Conservation (phyloP, 1,140 invertebrate species). For the Drosophila bifasciata region DNA sequence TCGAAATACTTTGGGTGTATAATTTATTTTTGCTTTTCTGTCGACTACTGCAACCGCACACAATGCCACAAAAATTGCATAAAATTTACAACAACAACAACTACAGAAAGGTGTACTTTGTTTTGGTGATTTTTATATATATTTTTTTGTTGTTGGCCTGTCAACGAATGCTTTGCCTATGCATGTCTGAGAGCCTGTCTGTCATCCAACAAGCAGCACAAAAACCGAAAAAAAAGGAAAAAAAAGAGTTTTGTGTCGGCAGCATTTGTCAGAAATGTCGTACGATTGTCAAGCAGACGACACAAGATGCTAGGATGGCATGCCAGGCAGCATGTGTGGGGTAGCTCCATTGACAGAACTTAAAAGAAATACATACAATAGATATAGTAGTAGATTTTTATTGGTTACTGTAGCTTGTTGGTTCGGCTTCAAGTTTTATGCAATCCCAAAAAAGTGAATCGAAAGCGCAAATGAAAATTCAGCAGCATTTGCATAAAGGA, state of each 20-base stretch:
- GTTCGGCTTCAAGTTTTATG: constrained; percentile 33
- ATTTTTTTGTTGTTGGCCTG: constrained; percentile 34
- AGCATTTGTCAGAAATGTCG: constrained; percentile 78
- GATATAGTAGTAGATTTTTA: constrained; percentile 18
- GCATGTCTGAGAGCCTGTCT: constrained; percentile 51
- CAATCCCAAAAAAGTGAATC: constrained; percentile 10
- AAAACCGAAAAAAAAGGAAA: constrained; percentile 1
- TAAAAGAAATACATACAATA: constrained; percentile 23
- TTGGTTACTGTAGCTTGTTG: neutral
- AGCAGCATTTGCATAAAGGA: constrained; percentile 73
- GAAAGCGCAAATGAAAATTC: constrained; percentile 24
- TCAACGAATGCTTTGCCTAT: constrained; percentile 70
- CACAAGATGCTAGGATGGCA: constrained; percentile 30
- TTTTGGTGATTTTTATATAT: constrained; percentile 11
- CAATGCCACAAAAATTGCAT: constrained; percentile 67
- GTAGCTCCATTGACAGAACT: constrained; percentile 47
- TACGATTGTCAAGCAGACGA: constrained; percentile 69
- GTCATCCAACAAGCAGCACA: constrained; percentile 28
- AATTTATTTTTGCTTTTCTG: constrained; percentile 62
- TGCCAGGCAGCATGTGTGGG: constrained; percentile 47
- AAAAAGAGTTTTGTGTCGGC: constrained; percentile 66
- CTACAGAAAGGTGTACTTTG: constrained; percentile 25
- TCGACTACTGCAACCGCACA: constrained; percentile 28
- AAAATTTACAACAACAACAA: constrained; percentile 63
- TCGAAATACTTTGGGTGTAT: constrained; percentile 69